Base-by-base conservation (phyloP, 2,888 invertebrate genomes). In the Disparrhopalites patrizii region DNA sequence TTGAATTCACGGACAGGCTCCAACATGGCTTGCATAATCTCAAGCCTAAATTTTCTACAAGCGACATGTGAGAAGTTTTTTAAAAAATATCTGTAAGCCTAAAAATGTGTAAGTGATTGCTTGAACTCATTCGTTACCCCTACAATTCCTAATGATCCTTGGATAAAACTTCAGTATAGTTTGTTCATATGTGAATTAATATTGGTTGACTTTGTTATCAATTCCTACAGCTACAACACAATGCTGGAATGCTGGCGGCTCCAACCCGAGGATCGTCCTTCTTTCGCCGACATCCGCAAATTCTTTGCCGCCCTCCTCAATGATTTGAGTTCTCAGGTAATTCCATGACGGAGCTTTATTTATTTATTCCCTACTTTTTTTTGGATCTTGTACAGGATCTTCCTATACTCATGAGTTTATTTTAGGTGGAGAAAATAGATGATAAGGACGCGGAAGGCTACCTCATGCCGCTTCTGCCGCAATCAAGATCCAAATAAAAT, bases 201-300 rank as follows among this genome's bases (percentile, higher is more conserved):
- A n/a, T n/a, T n/a, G n/a, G n/a, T n/a, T 25, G 43, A 3, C 23
- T 47, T 30, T 30, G 2, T 47, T 18, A 30, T 4, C 15, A 25
- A 31, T 50, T 2, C 23, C 3, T 28, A 13, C 47, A 62, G 62
- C 30, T 66, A 62, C 28, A 23, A 33, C 2, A 62, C 56, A 15
- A 66, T 66, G 66, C 28, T 56, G 10, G 66, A 66, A 20, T 66
- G 66, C 36, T 66, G 66, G 66, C 30, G 33, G 27, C 52, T 55
- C 10, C 2, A 56, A n/a, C 66, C 66, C 8, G 40, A 62, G n/a
- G 58, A 28, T 20, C 20, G 66, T 15, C 66, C 66, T 1, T 20
- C 27, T 23, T 66, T 66, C 40, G 15, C 40, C 2, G 50, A 62
- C 15, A 30, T 66, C 20, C 36, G 38, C 2, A 62, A 62, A 38